These are phyloP conservation scores for Pipistrellus pipistrellus DNA, from an alignment of 2,797 vertebrate species.

Conservation along the genomic window DNA sequence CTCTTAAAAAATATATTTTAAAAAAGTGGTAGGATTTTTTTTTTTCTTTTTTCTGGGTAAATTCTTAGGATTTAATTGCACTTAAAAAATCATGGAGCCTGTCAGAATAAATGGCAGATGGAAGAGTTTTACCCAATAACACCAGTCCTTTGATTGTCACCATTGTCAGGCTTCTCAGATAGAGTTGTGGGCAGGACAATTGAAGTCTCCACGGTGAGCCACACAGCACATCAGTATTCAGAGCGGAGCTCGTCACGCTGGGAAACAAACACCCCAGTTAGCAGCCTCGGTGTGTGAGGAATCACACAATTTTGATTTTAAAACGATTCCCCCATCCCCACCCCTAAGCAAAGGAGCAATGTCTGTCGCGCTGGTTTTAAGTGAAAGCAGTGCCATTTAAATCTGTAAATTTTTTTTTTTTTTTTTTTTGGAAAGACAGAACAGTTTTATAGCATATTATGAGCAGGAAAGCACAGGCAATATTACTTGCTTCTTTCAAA, in stretches of 20 bases:
- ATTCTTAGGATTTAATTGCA: conserved; percentile 82
- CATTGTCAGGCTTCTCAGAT: conserved; percentile 64
- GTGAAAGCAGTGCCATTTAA: conserved; percentile 4
- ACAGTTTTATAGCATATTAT: conserved; percentile 8
- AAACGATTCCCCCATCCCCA: conserved; percentile 20
- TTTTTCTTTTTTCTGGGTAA: conserved; percentile 74
- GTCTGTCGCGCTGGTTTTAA: neutral
- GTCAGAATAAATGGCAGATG: conserved; percentile 80
- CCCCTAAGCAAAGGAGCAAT: neutral
- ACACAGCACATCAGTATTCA: conserved; percentile 46
- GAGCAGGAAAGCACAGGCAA: neutral
- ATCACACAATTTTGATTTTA: conserved; percentile 36
- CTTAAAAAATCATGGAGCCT: conserved; percentile 77
- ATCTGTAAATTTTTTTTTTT: neutral
- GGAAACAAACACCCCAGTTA: conserved; percentile 22
- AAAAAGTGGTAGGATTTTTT: conserved; percentile 72
- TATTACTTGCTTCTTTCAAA: neutral
- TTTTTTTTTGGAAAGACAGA: neutral
- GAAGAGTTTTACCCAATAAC: conserved; percentile 65
- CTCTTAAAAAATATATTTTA: neutral
- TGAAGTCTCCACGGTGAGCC: conserved; percentile 18
- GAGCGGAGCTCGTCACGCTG: neutral
- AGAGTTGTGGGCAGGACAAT: conserved; percentile 74
- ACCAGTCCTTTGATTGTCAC: conserved; percentile 71
- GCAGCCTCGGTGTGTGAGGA: neutral